These are phyloP conservation scores for Prunella fulvescens DNA, from an alignment of 2,113 vertebrate genomes.

Conservation along the genomic window DNA sequence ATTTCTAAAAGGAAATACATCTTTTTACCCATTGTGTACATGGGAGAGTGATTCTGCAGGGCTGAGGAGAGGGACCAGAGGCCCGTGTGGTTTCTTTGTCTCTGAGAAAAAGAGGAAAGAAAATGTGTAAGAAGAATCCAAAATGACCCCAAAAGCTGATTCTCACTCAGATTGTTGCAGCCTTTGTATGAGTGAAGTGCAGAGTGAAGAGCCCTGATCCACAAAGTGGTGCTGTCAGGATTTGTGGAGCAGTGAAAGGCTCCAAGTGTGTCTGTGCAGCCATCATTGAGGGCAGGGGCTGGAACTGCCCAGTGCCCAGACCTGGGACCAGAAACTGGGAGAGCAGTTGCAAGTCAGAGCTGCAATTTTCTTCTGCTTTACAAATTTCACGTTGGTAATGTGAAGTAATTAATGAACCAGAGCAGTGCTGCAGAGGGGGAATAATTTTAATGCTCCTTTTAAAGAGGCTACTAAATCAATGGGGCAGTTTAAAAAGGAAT, in stretches of 20 bases:
- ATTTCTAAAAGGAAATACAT: not conserved
- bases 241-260: not conserved
- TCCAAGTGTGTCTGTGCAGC: not conserved
- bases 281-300: not conserved
- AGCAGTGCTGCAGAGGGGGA: constrained; percentile 1
- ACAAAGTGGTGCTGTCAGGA: not conserved
- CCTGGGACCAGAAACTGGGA: not conserved
- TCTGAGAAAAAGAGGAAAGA: not conserved
- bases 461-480: constrained; percentile 50
- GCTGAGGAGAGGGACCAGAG: not conserved
- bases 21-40: not conserved
- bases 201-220: not conserved
- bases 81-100: not conserved
- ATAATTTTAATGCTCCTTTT: constrained; percentile 26
- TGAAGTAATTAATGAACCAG: constrained; percentile 49
- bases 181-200: not conserved
- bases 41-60: not conserved
- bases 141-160: not conserved
- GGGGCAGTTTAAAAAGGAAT: constrained; percentile 39
- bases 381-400: constrained; percentile 26
- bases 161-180: not conserved
- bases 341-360: not conserved
- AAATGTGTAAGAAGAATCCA: not conserved
- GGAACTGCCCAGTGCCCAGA: not conserved
- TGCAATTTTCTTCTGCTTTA: constrained; percentile 8